Percentiles rank a stretch among this genome's conserved stretches.
phyloP scores from a whole-genome alignment of 2,888 invertebrate genomes.

The Ferrisia virgata region DNA sequence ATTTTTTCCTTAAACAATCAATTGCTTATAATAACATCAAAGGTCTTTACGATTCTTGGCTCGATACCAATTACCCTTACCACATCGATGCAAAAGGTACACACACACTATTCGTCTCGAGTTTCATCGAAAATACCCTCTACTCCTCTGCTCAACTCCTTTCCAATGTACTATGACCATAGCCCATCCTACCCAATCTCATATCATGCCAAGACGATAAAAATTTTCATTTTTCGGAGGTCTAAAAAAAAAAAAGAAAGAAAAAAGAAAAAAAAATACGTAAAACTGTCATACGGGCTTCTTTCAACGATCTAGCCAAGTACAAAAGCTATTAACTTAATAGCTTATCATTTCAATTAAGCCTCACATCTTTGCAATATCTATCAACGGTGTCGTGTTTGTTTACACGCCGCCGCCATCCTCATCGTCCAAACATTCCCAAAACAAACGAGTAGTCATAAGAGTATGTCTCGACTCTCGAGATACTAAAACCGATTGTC shows the following conservation, averaged over 20 bases:
- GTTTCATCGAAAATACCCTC: neutral
- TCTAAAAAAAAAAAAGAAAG: slow-evolving; percentile 1
- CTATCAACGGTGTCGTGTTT: slow-evolving; percentile 21
- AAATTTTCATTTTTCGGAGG: slow-evolving; percentile 2
- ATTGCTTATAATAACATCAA: neutral
- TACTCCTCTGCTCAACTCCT: neutral
- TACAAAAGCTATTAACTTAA: slow-evolving; percentile 20
- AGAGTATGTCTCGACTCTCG: too few relatives aligned
- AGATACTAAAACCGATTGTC: too few relatives aligned
- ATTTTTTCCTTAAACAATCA: too few relatives aligned
- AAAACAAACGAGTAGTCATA: too few relatives aligned
- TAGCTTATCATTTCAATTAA: slow-evolving; percentile 26
- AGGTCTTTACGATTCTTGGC: neutral
- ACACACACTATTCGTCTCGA: neutral
- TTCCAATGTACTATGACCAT: too few relatives aligned
- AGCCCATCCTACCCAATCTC: too few relatives aligned
- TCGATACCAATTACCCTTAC: neutral
- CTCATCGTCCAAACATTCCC: neutral
- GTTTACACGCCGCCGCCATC: neutral
- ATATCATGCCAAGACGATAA: neutral
- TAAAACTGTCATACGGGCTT: slow-evolving; percentile 9
- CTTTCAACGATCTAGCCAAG: neutral
- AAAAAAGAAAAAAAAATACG: too few relatives aligned
- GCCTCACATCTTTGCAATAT: slow-evolving; percentile 1
- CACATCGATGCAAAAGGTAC: neutral